phyloP scores from a whole-genome alignment of 2,113 vertebrate genomes.

The Brachyhypopomus occidentalis region DNA sequence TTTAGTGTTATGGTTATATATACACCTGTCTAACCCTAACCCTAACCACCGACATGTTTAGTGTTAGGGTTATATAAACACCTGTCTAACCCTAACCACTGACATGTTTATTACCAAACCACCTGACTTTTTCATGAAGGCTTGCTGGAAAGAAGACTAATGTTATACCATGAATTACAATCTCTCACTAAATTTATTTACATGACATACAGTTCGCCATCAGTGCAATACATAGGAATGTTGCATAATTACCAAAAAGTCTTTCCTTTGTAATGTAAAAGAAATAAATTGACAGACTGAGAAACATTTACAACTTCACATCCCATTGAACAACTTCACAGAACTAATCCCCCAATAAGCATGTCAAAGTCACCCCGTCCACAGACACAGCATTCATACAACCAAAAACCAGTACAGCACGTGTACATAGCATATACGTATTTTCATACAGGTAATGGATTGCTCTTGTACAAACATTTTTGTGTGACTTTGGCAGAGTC shows the following conservation, averaged over 20 bases:
- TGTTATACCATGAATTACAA: slow-evolving; percentile 84
- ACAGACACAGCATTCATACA: slow-evolving; percentile 70
- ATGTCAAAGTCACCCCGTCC: slow-evolving; percentile 71
- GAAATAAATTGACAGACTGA: slow-evolving; percentile 81
- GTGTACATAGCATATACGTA: slow-evolving; percentile 68
- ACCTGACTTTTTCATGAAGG: slow-evolving; percentile 19
- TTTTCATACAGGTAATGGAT: slow-evolving; percentile 76
- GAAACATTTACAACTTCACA: slow-evolving; percentile 80
- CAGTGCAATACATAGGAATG: slow-evolving; percentile 96
- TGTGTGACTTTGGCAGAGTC: slow-evolving; percentile 87
- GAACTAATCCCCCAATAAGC: slow-evolving; percentile 69
- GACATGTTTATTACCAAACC: too few relatives aligned
- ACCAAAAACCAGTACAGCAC: slow-evolving; percentile 67
- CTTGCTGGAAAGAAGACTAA: slow-evolving; percentile 61
- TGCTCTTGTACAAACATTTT: slow-evolving; percentile 80
- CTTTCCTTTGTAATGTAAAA: slow-evolving; percentile 83
- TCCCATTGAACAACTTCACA: slow-evolving; percentile 73
- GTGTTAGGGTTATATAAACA: too few relatives aligned
- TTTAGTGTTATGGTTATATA: too few relatives aligned
- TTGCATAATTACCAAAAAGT: slow-evolving; percentile 94
- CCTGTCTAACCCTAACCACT: too few relatives aligned
- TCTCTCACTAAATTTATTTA: slow-evolving; percentile 95
- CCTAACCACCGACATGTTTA: too few relatives aligned
- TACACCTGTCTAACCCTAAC: too few relatives aligned
- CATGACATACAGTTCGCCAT: slow-evolving; percentile 90